Evolutionary conservation across 2,113 vertebrate genomes (phyloP).

Genomic region (Dicrurus megarhynchus): DNA sequence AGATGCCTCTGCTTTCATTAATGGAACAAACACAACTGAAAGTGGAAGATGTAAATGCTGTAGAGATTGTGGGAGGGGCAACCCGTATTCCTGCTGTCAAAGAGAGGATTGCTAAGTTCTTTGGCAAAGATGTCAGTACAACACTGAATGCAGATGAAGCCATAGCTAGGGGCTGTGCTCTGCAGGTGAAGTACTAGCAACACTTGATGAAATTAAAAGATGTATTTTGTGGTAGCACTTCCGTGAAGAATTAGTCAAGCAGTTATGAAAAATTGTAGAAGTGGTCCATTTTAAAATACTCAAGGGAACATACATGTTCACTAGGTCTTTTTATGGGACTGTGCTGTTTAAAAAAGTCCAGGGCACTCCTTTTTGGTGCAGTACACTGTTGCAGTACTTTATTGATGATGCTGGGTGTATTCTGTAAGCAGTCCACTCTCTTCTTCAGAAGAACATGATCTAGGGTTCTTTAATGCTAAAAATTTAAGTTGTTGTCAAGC

Average conservation of each 20-base stretch:
- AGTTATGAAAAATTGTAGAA: background rate
- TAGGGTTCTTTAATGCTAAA: background rate
- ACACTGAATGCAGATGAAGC: constrained; percentile 85
- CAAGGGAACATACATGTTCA: accelerated
- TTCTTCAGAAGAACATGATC: background rate
- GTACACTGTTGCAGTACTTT: background rate
- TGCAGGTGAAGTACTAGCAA: constrained; percentile 70
- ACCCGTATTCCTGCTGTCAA: constrained; percentile 81
- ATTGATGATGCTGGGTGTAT: background rate
- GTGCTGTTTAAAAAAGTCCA: background rate
- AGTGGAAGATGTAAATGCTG: constrained; percentile 73
- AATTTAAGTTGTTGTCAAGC: background rate
- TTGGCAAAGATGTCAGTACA: constrained; percentile 80
- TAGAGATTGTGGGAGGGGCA: constrained; percentile 82
- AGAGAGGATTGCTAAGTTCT: constrained; percentile 79
- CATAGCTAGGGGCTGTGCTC: constrained; percentile 79
- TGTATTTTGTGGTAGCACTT: background rate
- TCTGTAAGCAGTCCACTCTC: background rate
- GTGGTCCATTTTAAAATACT: background rate
- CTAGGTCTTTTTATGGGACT: background rate
- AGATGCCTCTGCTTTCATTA: constrained; percentile 66
- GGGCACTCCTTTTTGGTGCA: background rate
- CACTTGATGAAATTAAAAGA: background rate
- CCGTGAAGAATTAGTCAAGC: background rate
- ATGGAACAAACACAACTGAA: constrained; percentile 76